Percentiles rank a stretch among this genome's conserved stretches.
phyloP scores from a whole-genome alignment of 2,888 invertebrate genomes.

The Sisyra terminalis region DNA sequence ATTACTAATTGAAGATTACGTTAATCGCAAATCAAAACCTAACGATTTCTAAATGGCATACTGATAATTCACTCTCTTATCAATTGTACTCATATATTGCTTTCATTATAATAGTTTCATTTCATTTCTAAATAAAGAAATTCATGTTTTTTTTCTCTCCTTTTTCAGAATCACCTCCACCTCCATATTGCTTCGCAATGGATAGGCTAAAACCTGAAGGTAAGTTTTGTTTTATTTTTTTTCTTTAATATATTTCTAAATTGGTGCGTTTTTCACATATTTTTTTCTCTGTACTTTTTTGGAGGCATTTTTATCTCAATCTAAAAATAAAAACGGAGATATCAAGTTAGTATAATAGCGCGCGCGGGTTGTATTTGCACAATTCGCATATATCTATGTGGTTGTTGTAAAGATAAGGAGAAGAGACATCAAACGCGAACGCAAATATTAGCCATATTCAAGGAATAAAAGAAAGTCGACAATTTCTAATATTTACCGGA shows the following conservation, averaged over 20 bases:
- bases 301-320: neutral
- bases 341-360: neutral
- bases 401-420: too few relatives aligned
- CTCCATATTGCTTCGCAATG: conserved; percentile 64
- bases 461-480: too few relatives aligned
- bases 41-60: neutral
- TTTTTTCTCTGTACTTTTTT: neutral
- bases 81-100: too few relatives aligned
- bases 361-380: too few relatives aligned
- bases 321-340: neutral
- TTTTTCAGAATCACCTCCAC: conserved; percentile 67
- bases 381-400: too few relatives aligned
- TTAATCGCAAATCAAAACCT: neutral
- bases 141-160: conserved; percentile 18
- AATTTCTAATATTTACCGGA: too few relatives aligned
- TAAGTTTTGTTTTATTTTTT: conserved; percentile 27
- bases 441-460: too few relatives aligned
- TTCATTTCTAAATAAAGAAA: too few relatives aligned
- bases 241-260: neutral
- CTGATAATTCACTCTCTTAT: too few relatives aligned
- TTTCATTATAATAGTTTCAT: too few relatives aligned
- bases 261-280: neutral
- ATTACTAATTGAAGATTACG: too few relatives aligned
- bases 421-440: too few relatives aligned
- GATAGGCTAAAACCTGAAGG: conserved; percentile 62